Evolutionary conservation across 1,140 invertebrate genomes (phyloP).

Genomic region (Octopus sinensis): DNA sequence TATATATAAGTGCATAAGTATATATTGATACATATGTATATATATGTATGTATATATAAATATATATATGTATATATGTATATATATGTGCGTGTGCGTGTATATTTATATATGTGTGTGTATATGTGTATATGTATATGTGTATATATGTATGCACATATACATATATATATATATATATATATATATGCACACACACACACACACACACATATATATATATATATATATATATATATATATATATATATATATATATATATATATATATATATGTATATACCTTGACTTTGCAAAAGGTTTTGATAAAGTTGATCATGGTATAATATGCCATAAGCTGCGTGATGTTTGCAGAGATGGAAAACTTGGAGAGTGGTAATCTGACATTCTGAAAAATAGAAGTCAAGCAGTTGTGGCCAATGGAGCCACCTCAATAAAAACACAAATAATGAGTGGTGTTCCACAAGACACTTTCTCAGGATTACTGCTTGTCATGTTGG

Average conservation of each 20-base stretch:
- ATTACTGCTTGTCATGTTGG: too few species aligned
- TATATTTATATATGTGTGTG: background rate
- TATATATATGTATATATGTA: background rate
- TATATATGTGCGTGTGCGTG: background rate
- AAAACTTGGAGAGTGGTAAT: too few species aligned
- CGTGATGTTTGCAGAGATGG: too few species aligned
- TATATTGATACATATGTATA: background rate
- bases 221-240: conserved; percentile 1
- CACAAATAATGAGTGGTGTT: too few species aligned
- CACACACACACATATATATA: too few species aligned
- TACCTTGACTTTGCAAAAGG: too few species aligned
- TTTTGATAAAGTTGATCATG: too few species aligned
- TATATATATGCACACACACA: background rate
- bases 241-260: background rate
- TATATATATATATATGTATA: background rate
- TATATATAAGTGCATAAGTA: background rate
- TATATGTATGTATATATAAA: background rate
- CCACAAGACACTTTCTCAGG: too few species aligned
- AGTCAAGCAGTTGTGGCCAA: too few species aligned
- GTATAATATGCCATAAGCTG: too few species aligned
- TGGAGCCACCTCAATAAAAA: too few species aligned
- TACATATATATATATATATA: background rate
- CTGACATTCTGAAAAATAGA: too few species aligned
- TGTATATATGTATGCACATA: background rate
- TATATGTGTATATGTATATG: background rate